Evolutionary conservation across 2,888 invertebrate species (phyloP).

Genomic region (Amphipoea oculea): DNA sequence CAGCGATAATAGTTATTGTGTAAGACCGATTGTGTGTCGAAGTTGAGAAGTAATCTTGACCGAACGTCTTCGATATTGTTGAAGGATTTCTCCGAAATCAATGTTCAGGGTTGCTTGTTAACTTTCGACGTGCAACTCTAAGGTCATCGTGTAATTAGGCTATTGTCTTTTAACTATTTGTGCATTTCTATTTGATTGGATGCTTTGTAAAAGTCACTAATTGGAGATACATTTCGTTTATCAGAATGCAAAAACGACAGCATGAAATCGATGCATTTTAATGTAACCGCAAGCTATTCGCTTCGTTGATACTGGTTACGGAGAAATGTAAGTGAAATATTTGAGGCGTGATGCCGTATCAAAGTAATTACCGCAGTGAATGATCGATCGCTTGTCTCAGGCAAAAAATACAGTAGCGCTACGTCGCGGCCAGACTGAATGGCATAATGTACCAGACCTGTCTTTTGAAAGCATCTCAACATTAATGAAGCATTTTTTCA

Average conservation of each 20-base stretch:
- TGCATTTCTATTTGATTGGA: conserved; percentile 82
- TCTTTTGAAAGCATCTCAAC: conserved; percentile 74
- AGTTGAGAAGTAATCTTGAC: conserved; percentile 79
- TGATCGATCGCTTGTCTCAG: conserved; percentile 48
- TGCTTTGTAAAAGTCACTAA: conserved; percentile 79
- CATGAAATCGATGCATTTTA: conserved; percentile 54
- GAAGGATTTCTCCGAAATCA: conserved; percentile 42
- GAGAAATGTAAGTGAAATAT: conserved; percentile 45
- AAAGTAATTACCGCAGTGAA: conserved; percentile 43
- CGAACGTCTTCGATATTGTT: conserved; percentile 53
- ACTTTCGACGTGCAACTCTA: conserved; percentile 72
- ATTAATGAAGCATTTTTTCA: conserved; percentile 71
- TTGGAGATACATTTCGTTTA: conserved; percentile 48
- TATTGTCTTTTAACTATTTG: conserved; percentile 80
- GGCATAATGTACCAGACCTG: conserved; percentile 38
- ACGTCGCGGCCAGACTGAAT: conserved; percentile 24
- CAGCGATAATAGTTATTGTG: conserved; percentile 89
- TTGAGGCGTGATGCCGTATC: conserved; percentile 42
- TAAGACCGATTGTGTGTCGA: conserved; percentile 78
- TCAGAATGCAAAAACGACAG: conserved; percentile 46
- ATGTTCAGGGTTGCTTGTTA: conserved; percentile 77
- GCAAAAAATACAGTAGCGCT: conserved; percentile 34
- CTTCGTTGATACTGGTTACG: conserved; percentile 45
- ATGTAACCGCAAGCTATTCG: conserved; percentile 50
- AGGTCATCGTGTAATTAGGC: conserved; percentile 81